Evolutionary conservation across 2,888 invertebrate genomes (phyloP).

Genomic region (Abrostola tripartita): DNA sequence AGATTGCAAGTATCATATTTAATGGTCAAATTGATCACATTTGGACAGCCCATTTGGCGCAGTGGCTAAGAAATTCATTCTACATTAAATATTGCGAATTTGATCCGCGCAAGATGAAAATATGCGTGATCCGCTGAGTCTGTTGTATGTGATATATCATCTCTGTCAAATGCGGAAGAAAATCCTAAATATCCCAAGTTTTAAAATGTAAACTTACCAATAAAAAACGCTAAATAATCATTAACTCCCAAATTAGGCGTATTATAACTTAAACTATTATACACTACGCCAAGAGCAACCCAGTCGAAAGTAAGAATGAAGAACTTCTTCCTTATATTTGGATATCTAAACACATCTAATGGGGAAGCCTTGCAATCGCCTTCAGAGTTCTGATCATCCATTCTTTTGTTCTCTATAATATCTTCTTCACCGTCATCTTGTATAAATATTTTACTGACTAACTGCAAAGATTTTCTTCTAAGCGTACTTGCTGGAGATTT

Average conservation of each 20-base stretch:
- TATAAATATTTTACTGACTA: conserved; percentile 75
- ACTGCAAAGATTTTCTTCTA: conserved; percentile 77
- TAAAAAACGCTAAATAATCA: conserved; percentile 91
- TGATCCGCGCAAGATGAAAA: too few relatives aligned
- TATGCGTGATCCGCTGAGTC: too few relatives aligned
- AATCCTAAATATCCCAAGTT: conserved; percentile 1
- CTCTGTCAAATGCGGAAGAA: too few relatives aligned
- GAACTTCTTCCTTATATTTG: conserved; percentile 90
- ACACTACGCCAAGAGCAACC: conserved; percentile 91
- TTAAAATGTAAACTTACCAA: conserved; percentile 82
- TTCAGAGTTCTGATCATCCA: conserved; percentile 83
- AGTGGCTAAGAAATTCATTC: too few relatives aligned
- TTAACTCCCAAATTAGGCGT: conserved; percentile 91
- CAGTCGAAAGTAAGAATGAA: conserved; percentile 90
- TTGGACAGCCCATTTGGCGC: too few relatives aligned
- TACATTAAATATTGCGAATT: too few relatives aligned
- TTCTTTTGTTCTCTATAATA: conserved; percentile 73
- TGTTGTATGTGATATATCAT: too few relatives aligned
- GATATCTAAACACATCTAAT: conserved; percentile 89
- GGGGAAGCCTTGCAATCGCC: conserved; percentile 88
- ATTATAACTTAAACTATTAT: conserved; percentile 91
- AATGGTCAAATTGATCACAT: too few relatives aligned
- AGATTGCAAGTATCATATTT: too few relatives aligned
- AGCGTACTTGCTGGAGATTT: conserved; percentile 71
- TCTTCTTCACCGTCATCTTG: conserved; percentile 72